Percentiles rank a stretch among this genome's conserved stretches.
These are phyloP conservation scores for Acanthis flammea DNA, from an alignment of 2,797 vertebrate species.

Conservation along the genomic window DNA sequence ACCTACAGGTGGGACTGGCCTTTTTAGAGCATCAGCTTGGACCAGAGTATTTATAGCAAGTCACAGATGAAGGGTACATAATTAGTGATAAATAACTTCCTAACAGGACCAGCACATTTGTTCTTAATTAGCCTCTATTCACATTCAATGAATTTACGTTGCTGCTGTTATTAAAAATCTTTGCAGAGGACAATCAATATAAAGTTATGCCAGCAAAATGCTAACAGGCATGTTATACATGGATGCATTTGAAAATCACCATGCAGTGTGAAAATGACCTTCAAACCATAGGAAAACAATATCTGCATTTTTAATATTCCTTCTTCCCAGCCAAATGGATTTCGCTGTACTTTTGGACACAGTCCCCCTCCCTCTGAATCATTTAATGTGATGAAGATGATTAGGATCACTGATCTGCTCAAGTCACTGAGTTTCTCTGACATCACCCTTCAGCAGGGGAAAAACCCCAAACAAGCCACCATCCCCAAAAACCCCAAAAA, in stretches of 20 bases:
- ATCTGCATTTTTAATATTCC: not conserved
- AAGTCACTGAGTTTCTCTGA: not conserved
- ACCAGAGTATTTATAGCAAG: not conserved
- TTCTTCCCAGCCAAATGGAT: not conserved
- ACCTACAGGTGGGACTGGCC: not conserved
- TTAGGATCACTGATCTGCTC: not conserved
- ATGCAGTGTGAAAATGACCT: conserved; percentile 45
- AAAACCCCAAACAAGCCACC: not conserved
- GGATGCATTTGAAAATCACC: not conserved
- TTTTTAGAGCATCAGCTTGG: not conserved
- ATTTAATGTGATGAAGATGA: not conserved
- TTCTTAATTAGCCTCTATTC: conserved; percentile 45
- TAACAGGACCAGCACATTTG: not conserved
- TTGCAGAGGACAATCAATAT: conserved; percentile 17
- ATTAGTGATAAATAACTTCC: conserved; percentile 27
- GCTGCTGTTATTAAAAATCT: conserved; percentile 34
- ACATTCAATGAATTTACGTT: conserved; percentile 9
- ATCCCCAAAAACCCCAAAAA: not conserved
- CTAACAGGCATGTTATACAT: not conserved
- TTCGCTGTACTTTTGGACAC: not conserved
- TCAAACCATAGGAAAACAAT: conserved; percentile 10
- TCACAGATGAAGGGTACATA: not conserved
- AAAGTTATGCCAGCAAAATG: not conserved
- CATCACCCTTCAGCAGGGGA: not conserved
- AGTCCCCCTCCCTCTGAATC: not conserved